Base-by-base conservation (phyloP, 2,113 vertebrate species). In the Columba janthina region DNA sequence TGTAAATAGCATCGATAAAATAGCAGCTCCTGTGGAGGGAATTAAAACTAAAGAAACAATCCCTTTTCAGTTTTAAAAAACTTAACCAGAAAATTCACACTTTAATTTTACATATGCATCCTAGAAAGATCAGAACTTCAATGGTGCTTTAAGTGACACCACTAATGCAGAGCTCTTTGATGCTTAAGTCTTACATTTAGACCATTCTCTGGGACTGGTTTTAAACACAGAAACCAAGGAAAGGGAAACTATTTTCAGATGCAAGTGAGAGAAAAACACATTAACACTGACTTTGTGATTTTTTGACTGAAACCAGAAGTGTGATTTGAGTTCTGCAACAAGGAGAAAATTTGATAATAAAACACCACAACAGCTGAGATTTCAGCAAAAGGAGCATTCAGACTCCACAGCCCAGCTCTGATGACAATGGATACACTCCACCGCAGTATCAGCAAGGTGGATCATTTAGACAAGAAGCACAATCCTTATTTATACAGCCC, bases 401-500 rank as follows among this genome's bases (percentile, higher is more conserved):
- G 60, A 5, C 77, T 88, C 65, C 66, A 88, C 51, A 96, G 69
- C 66, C 91, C 36, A 54, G 64, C 36, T 88, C 80, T 80, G 88
- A 44, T 83, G 69, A 72, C 28, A 77, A 82, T 0, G 0, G 51
- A 77, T 81, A 80, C 2, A 15, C 19, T 71, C 71, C 87, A 80
- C 56, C 79, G 64, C 69, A 62, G 60, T 77, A 94, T 56, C 90
- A 83, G 56, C 56, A 88, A 85, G 46, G 79, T 57, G 40, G 61
- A 92, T 87, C 51, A 70, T 87, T 94, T 56, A 89, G 61, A 62
- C 51, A 87, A 46, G 54, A 80, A 95, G 46, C 24, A 76, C 24
- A 82, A 72, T 76, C 54, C 56, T 90, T 80, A 91, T 82, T 87
- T 91, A 81, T 70, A 76, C 64, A 90, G 67, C 26, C 80, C 88